Evolutionary conservation across 2,888 invertebrate genomes (phyloP), one percentile per base, ranked within the genome.

Genomic region (Diplazon laetatorius): DNA sequence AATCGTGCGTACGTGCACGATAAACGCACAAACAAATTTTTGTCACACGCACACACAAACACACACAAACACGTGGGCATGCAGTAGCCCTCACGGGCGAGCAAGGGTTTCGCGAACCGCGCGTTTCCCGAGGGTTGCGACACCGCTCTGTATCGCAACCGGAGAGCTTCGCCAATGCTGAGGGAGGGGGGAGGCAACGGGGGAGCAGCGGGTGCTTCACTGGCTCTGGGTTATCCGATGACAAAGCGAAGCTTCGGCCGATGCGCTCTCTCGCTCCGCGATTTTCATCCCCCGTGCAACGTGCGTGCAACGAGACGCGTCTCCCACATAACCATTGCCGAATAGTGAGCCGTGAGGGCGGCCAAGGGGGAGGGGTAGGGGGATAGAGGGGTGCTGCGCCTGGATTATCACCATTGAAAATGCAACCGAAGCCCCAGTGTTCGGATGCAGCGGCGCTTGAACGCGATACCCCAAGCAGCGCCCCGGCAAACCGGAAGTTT

Each of bases 151-250:
- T 86, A 87, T 87, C 86, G 87, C 82, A 84, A 85, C 83, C 85
- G 85, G 87, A 87, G 87, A 79, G 76, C 76, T 57, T 84, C 80
- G 84, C 85, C 85, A 88, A 87, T 82, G 85, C 86, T 55, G 66
- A 72, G 62, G 72, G 48, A 76, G n/a, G n/a, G n/a, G n/a, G n/a
- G n/a, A n/a, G n/a, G n/a, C n/a, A n/a, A n/a, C n/a, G n/a, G n/a
- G n/a, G n/a, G n/a, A n/a, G n/a, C n/a, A n/a, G n/a, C n/a, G n/a
- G 85, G 86, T 42, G 63, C 70, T 59, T 71, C 35, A 76, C 62
- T 76, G 87, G 88, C 85, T 89, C 90, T 89, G 87, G 89, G 89
- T 88, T 90, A 90, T 91, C 89, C 87, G 89, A 87, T 90, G 89
- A 90, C 90, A 90, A 90, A 90, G 90, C 90, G 85, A 78, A 66